Base-by-base conservation (phyloP, 2,797 vertebrate genomes). In the Florisuga fusca region DNA sequence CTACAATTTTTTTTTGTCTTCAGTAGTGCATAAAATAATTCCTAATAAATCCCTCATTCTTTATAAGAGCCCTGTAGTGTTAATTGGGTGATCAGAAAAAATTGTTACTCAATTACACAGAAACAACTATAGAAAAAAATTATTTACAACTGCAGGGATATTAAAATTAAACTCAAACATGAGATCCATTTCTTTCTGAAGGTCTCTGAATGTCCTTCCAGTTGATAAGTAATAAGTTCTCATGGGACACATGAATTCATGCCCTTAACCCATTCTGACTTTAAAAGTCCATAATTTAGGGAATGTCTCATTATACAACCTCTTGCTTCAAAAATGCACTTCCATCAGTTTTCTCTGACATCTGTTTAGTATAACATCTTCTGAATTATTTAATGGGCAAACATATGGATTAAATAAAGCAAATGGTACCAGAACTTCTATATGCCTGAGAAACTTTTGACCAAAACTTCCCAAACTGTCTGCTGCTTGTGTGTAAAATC, bases 351-450 rank as follows among this genome's bases (percentile, higher is more conserved):
- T 88, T 86, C 91, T 95, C 91, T 94, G 87, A 94, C 93, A 83
- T 91, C 87, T 94, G 85, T 87, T 96, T 96, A 97, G 94, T 96
- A 87, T 80, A 94, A 91, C 82, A 66, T 84, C 91, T 88, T 76
- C 80, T 97, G 90, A 94, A 97, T 94, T 94, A 97, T 97, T 96
- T 96, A 97, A 91, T 91, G 85, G 57, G 57, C 95, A 96, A 96
- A 97, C 80, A 94, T 94, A 88, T 87, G 91, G 85, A 94, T 95
- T 94, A 93, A 95, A 93, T 79, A 96, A 96, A 93, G 89, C 89
- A 96, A 96, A 96, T 57, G 89, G 71, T 81, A 64, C 66, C 46
- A 76, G 80, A 88, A 12, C 29, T 84, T 86, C 75, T 66, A 8
- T 50, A 21, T 59, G 26, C 21, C 43, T 67, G 61, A 38, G 11